Conservation (phyloP, 2,113 vertebrate genomes). For the Istiophorus platypterus region DNA sequence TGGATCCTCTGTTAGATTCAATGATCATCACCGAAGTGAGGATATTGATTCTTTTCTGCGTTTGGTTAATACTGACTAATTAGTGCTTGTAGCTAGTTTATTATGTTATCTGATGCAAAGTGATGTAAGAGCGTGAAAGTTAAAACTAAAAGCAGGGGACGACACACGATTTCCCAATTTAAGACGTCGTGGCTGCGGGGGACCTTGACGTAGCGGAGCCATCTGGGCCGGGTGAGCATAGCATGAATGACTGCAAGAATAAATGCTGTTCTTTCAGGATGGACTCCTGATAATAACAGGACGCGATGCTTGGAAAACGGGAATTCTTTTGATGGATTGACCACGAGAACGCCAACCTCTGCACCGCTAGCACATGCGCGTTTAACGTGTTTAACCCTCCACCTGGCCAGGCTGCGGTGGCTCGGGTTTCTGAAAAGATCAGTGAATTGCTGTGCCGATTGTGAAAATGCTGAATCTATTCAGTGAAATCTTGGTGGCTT, state of each 20-base stretch:
- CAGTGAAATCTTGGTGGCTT: neutral
- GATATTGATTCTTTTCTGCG: constrained; percentile 30
- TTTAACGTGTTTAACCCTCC: neutral
- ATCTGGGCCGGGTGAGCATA: neutral
- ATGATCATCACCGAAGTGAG: constrained; percentile 21
- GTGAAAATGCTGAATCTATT: neutral
- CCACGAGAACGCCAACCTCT: neutral
- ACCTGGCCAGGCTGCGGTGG: neutral
- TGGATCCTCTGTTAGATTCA: constrained; percentile 2
- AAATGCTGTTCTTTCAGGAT: constrained; percentile 1
- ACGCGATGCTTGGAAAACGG: neutral
- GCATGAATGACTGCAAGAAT: neutral
- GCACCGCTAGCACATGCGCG: neutral
- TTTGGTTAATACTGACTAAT: constrained; percentile 44
- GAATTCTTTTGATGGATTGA: neutral
- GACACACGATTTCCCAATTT: neutral
- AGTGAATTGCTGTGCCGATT: neutral
- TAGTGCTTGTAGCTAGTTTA: neutral
- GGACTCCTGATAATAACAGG: neutral
- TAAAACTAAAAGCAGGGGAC: neutral
- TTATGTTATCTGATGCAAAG: constrained; percentile 26
- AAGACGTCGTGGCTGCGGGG: neutral
- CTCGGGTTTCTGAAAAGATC: neutral
- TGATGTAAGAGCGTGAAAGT: constrained; percentile 29
- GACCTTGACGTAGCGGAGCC: neutral